Percentiles rank a stretch among this genome's conserved stretches.
phyloP scores from a whole-genome alignment of 2,113 vertebrate species.

The Corapipo altera region DNA sequence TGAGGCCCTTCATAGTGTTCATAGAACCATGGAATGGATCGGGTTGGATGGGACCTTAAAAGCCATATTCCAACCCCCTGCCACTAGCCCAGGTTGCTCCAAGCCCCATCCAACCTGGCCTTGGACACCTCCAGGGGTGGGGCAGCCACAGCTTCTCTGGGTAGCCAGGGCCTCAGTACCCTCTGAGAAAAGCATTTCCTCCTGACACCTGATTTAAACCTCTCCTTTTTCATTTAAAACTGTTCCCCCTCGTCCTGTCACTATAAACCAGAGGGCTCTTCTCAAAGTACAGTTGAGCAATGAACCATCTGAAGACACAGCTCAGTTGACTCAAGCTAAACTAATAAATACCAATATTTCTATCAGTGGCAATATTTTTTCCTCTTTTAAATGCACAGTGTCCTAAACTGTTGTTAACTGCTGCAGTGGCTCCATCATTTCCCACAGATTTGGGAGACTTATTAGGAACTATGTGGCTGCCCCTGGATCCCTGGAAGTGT shows the following conservation, averaged over 20 bases:
- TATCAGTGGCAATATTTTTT: background rate
- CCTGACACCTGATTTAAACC: background rate
- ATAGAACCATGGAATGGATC: background rate
- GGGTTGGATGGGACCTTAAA: fast-evolving
- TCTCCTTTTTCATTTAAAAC: background rate
- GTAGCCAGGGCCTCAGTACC: fast-evolving
- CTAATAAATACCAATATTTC: background rate
- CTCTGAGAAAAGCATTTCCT: background rate
- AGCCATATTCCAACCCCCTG: background rate
- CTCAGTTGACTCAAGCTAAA: background rate
- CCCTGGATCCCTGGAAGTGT: background rate
- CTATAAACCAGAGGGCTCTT: background rate
- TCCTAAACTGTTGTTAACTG: too few species aligned
- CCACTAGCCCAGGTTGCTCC: fast-evolving
- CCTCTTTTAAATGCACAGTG: background rate
- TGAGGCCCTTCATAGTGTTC: background rate
- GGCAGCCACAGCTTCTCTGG: background rate
- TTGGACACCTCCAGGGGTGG: background rate
- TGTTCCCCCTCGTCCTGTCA: background rate
- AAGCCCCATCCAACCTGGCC: fast-evolving
- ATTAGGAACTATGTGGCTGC: background rate
- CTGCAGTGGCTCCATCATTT: too few species aligned
- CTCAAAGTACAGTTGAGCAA: background rate
- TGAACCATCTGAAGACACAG: background rate
- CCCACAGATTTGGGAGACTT: too few species aligned